Evolutionary conservation across 2,888 invertebrate genomes (phyloP).

Genomic region (Orthosia gothica): DNA sequence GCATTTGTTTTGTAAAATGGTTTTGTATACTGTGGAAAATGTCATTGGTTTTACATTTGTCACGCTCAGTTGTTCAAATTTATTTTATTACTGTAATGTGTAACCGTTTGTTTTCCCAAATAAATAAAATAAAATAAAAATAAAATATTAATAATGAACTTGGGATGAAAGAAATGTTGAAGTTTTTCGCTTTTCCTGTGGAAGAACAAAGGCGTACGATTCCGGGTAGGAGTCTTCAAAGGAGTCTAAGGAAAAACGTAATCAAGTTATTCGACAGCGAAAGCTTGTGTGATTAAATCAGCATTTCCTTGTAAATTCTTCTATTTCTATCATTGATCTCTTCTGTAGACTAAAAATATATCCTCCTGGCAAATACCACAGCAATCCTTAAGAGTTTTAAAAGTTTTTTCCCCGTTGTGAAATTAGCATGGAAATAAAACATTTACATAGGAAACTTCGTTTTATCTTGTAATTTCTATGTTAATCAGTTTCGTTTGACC

Average conservation of each 20-base stretch:
- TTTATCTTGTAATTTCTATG: slow-evolving; percentile 62
- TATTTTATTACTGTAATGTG: no score
- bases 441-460: slow-evolving; percentile 63
- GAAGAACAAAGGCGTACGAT: fast-evolving
- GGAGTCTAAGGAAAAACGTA: not conserved
- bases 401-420: slow-evolving; percentile 52
- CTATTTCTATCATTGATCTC: not conserved
- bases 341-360: not conserved
- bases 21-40: no score
- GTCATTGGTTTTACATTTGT: no score
- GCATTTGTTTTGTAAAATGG: no score
- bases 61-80: no score
- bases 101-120: no score
- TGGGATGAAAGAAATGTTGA: not conserved
- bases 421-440: slow-evolving; percentile 64
- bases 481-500: slow-evolving; percentile 60
- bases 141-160: no score
- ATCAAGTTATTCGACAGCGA: not conserved
- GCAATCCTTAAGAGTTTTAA: slow-evolving; percentile 29
- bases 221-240: not conserved
- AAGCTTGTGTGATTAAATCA: not conserved
- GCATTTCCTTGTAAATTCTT: not conserved
- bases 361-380: slow-evolving; percentile 31
- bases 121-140: no score
- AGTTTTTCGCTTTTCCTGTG: not conserved